Percentiles rank a stretch among this genome's conserved stretches.
phyloP scores from a whole-genome alignment of 2,797 vertebrate species.

The Enteromius unitaeniatus region DNA sequence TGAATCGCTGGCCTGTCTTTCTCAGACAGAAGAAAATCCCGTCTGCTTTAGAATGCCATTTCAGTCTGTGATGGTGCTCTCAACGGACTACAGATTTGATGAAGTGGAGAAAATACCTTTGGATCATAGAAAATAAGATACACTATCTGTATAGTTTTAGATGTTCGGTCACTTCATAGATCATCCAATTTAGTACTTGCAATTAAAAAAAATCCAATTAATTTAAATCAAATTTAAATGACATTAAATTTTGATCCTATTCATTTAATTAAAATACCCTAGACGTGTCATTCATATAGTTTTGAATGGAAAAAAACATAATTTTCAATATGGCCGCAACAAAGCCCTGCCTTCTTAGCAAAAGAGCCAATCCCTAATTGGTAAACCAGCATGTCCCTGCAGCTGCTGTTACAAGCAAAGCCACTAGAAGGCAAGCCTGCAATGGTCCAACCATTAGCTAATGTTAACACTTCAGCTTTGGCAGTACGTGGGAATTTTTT shows the following conservation, averaged over 20 bases:
- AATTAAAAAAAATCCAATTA: not conserved
- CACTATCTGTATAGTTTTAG: not conserved
- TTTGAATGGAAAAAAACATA: not conserved
- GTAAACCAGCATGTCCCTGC: not conserved
- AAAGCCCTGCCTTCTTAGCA: not conserved
- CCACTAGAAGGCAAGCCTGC: no score
- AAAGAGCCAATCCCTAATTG: not conserved
- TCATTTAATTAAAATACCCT: not conserved
- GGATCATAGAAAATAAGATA: constrained; percentile 10
- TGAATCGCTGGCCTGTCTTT: constrained; percentile 44
- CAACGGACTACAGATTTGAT: constrained; percentile 16
- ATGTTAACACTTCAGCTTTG: no score
- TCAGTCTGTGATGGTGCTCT: constrained; percentile 6
- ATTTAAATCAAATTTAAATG: no score
- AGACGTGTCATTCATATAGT: not conserved
- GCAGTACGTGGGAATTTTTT: no score
- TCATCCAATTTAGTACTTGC: not conserved
- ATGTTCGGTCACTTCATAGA: not conserved
- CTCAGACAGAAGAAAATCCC: constrained; percentile 20
- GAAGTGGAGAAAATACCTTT: not conserved
- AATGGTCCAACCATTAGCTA: no score
- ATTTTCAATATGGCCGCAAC: not conserved
- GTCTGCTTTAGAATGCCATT: constrained; percentile 12
- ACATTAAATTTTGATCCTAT: not conserved
- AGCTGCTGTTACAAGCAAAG: not conserved